Evolutionary conservation across 2,797 vertebrate species (phyloP).

Genomic region (Sternarchorhynchus goeldii): DNA sequence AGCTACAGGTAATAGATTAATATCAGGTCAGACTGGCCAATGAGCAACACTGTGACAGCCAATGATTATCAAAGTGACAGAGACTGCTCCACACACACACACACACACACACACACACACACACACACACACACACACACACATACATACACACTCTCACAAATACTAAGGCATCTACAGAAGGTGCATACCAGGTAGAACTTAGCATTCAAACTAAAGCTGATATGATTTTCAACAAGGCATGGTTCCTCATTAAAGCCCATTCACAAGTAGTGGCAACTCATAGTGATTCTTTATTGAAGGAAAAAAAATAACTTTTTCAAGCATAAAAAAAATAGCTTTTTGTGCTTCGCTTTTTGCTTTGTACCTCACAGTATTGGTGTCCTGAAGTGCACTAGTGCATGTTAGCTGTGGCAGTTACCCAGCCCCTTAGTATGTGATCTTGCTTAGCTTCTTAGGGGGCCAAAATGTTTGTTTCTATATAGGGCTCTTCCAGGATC

Average conservation of each 20-base stretch:
- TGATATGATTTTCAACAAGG: slow-evolving; percentile 1
- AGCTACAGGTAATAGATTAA: slow-evolving; percentile 80
- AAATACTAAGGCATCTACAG: slow-evolving; percentile 35
- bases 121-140: slow-evolving; percentile 21
- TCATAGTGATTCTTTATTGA: not conserved
- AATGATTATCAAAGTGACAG: slow-evolving; percentile 72
- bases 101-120: slow-evolving; percentile 21
- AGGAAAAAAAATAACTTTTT: slow-evolving; percentile 1
- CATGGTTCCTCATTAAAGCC: slow-evolving; percentile 8
- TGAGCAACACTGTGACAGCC: slow-evolving; percentile 69
- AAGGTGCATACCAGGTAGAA: slow-evolving; percentile 17
- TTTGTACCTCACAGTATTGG: not conserved
- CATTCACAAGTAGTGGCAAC: not conserved
- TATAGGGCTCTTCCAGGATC: slow-evolving; percentile 11
- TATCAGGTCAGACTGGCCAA: slow-evolving; percentile 70
- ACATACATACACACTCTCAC: not conserved
- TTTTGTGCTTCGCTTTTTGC: not conserved
- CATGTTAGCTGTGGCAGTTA: not conserved
- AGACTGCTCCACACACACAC: slow-evolving; percentile 12
- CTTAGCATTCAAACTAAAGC: not conserved
- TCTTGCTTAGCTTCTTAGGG: slow-evolving; percentile 8
- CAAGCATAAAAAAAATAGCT: not conserved
- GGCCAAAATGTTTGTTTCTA: slow-evolving; percentile 5
- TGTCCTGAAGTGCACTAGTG: not conserved
- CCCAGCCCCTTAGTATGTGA: not conserved